Conservation (phyloP, 1,140 invertebrate species). For the Bombyx mandarina region DNA sequence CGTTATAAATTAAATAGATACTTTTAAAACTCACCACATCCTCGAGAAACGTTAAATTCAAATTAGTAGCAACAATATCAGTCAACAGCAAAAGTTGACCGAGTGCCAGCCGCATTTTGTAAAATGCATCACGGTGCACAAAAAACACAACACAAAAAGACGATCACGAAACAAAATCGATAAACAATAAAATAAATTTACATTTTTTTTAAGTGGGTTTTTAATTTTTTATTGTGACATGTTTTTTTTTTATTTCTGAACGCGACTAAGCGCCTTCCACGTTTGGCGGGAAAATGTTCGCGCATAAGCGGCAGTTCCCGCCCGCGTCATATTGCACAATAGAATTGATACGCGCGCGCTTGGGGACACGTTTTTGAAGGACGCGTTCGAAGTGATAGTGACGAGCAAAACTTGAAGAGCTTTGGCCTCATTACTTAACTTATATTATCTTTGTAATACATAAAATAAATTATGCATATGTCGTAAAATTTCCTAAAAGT, state of each 20-base stretch:
- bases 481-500: too few species aligned
- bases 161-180: slow-evolving; percentile 5
- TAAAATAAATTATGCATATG: too few species aligned
- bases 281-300: slow-evolving; percentile 53
- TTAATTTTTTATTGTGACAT: background rate
- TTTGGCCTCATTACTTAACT: too few species aligned
- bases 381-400: too few species aligned
- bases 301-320: slow-evolving; percentile 42
- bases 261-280: slow-evolving; percentile 32
- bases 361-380: too few species aligned
- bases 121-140: slow-evolving; percentile 23
- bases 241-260: slow-evolving; percentile 16
- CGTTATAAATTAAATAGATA: too few species aligned
- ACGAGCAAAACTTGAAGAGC: too few species aligned
- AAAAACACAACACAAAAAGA: slow-evolving; percentile 32
- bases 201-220: slow-evolving; percentile 11
- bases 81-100: slow-evolving; percentile 44
- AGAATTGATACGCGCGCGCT: slow-evolving; percentile 12
- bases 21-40: slow-evolving; percentile 38
- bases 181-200: background rate
- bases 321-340: slow-evolving; percentile 53
- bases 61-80: slow-evolving; percentile 35
- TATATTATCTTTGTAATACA: too few species aligned
- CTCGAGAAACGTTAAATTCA: slow-evolving; percentile 27
- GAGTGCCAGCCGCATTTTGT: slow-evolving; percentile 43